Conservation (phyloP, 2,888 invertebrate genomes). For the Acleris cristana region DNA sequence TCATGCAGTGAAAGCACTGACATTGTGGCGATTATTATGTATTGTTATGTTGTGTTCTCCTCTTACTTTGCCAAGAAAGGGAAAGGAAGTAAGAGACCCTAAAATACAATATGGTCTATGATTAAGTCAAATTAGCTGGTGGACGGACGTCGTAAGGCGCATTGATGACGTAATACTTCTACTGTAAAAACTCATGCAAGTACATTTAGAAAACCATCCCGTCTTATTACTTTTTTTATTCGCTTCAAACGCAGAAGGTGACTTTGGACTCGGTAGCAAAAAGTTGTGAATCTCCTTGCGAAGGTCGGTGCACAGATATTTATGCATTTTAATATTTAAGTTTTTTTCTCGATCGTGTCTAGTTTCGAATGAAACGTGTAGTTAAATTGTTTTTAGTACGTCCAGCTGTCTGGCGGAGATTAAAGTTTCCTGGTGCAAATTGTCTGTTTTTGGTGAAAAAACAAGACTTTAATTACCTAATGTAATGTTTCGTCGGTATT, state of each 20-base stretch:
- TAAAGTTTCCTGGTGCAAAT: conserved; percentile 20
- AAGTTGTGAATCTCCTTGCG: conserved; percentile 36
- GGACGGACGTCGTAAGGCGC: no score
- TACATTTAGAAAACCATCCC: conserved; percentile 32
- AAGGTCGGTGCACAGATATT: conserved; percentile 30
- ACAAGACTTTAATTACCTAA: not conserved
- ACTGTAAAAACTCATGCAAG: not conserved
- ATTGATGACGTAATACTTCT: not conserved
- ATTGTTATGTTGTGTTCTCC: no score
- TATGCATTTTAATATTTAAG: conserved; percentile 25
- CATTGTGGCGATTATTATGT: no score
- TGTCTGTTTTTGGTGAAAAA: conserved; percentile 9
- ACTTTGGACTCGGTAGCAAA: conserved; percentile 34
- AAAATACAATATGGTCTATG: no score
- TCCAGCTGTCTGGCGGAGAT: conserved; percentile 21
- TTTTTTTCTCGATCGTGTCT: conserved; percentile 31
- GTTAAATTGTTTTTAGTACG: conserved; percentile 28
- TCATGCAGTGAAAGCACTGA: no score
- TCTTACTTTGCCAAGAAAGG: no score
- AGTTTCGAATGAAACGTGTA: conserved; percentile 8
- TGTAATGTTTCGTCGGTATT: not conserved
- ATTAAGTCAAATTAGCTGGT: no score
- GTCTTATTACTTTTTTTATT: conserved; percentile 29
- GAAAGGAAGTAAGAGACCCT: no score
- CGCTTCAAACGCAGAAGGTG: conserved; percentile 24